A percentile compares a stretch with the other conserved stretches of the same genome.
Conservation (phyloP, 2,888 invertebrate species). For the Sinelater perroti region DNA sequence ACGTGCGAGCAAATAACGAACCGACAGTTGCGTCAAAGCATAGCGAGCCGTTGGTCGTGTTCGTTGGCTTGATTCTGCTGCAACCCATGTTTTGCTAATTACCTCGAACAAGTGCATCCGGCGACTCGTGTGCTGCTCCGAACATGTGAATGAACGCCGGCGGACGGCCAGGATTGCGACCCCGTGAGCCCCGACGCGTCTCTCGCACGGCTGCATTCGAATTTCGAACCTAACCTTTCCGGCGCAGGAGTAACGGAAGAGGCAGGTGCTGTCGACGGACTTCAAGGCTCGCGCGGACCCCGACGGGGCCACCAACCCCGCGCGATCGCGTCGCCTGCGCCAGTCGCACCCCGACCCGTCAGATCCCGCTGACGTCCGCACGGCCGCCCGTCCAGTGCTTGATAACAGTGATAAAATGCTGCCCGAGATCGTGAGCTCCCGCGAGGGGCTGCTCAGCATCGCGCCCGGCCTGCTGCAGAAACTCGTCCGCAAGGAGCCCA, state of each 20-base stretch:
- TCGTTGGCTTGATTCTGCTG: slow-evolving; percentile 56
- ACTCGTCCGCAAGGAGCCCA: slow-evolving; percentile 77
- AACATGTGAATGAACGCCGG: slow-evolving; percentile 18
- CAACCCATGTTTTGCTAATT: slow-evolving; percentile 45
- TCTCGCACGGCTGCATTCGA: slow-evolving; percentile 25
- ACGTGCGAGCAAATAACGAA: slow-evolving; percentile 24
- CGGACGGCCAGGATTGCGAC: background rate
- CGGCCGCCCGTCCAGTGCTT: no score
- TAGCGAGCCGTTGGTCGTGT: slow-evolving; percentile 53
- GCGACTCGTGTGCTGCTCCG: background rate
- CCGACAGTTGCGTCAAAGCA: slow-evolving; percentile 52
- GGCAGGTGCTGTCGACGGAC: slow-evolving; percentile 21
- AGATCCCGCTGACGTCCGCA: background rate
- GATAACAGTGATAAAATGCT: no score
- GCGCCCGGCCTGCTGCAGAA: slow-evolving; percentile 73
- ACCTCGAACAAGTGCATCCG: slow-evolving; percentile 10
- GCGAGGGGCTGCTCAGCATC: slow-evolving; percentile 78
- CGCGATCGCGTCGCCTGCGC: no score
- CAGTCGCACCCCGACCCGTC: background rate
- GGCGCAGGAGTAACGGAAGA: slow-evolving; percentile 27
- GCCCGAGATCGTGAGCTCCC: slow-evolving; percentile 67
- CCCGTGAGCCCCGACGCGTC: background rate
- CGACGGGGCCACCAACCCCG: no score
- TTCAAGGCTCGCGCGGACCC: slow-evolving; percentile 3
- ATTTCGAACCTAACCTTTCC: slow-evolving; percentile 27